These are phyloP conservation scores for Eupsittula cactorum DNA, from an alignment of 2,113 vertebrate species.

Conservation along the genomic window DNA sequence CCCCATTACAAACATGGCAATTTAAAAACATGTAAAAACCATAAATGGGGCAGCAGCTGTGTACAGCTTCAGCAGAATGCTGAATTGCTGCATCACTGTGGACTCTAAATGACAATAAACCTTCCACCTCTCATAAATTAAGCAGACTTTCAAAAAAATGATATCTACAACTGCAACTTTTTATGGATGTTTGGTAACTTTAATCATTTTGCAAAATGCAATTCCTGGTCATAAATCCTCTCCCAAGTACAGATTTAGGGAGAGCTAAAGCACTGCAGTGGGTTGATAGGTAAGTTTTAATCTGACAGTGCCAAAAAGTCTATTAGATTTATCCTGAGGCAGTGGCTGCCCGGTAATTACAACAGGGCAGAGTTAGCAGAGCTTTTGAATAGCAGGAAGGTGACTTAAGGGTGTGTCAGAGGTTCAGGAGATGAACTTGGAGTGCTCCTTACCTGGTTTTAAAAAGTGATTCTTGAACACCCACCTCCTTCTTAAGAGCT, in stretches of 20 bases:
- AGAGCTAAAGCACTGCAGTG: constrained; percentile 78
- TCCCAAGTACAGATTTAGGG: constrained; percentile 80
- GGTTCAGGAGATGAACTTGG: not conserved
- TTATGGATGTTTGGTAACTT: constrained; percentile 85
- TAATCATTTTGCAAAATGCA: constrained; percentile 83
- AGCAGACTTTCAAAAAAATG: constrained; percentile 78
- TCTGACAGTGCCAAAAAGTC: constrained; percentile 79
- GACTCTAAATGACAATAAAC: constrained; percentile 82
- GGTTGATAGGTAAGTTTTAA: constrained; percentile 84
- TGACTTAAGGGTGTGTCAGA: not conserved
- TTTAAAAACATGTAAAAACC: constrained; percentile 80
- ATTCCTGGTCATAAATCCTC: constrained; percentile 81
- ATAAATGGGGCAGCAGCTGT: constrained; percentile 72
- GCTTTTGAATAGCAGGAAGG: constrained; percentile 4
- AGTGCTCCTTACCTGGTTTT: not conserved
- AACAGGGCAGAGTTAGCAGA: constrained; percentile 60
- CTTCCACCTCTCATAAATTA: constrained; percentile 85
- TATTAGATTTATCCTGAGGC: constrained; percentile 79
- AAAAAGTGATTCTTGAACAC: not conserved
- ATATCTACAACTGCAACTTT: constrained; percentile 79
- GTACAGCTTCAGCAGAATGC: constrained; percentile 64
- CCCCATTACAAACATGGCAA: constrained; percentile 62
- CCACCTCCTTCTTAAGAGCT: not conserved
- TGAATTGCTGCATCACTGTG: constrained; percentile 74
- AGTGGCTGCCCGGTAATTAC: constrained; percentile 78